phyloP scores from a whole-genome alignment of 2,888 invertebrate genomes.

The Galerucella nymphaeae region DNA sequence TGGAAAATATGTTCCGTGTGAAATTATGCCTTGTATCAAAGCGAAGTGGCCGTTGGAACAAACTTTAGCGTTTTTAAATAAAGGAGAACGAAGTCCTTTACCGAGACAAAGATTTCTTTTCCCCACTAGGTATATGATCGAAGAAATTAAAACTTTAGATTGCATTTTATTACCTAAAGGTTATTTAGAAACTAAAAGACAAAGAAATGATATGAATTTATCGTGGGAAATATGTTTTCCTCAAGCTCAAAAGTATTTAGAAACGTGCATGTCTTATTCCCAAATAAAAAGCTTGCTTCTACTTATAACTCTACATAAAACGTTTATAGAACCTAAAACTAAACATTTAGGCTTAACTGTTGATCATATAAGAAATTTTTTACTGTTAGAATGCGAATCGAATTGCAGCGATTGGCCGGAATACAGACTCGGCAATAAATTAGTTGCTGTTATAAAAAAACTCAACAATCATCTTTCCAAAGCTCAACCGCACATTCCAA shows the following conservation, averaged over 20 bases:
- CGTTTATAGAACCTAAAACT: conserved; percentile 76
- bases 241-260: conserved; percentile 79
- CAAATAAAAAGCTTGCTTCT: conserved; percentile 80
- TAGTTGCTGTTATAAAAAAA: conserved; percentile 72
- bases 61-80: conserved; percentile 75
- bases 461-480: conserved; percentile 73
- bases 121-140: conserved; percentile 76
- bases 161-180: conserved; percentile 79
- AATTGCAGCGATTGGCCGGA: conserved; percentile 79
- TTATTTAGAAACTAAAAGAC: conserved; percentile 71
- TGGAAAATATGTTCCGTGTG: conserved; percentile 67
- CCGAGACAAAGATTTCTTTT: conserved; percentile 70
- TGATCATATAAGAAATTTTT: conserved; percentile 77
- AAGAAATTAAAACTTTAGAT: conserved; percentile 73
- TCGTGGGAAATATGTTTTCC: conserved; percentile 86
- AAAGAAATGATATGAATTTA: conserved; percentile 63
- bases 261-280: conserved; percentile 76
- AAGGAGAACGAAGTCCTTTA: conserved; percentile 69
- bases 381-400: conserved; percentile 82
- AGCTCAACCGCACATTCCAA: conserved; percentile 69
- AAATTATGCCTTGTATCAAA: conserved; percentile 77
- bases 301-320: conserved; percentile 76
- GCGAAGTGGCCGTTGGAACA: conserved; percentile 79
- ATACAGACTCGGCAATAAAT: conserved; percentile 76
- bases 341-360: conserved; percentile 74